Percentiles rank a stretch among this genome's conserved stretches.
Evolutionary conservation across 1,140 invertebrate genomes (phyloP).

Genomic region (Philotrypesis tridentata): DNA sequence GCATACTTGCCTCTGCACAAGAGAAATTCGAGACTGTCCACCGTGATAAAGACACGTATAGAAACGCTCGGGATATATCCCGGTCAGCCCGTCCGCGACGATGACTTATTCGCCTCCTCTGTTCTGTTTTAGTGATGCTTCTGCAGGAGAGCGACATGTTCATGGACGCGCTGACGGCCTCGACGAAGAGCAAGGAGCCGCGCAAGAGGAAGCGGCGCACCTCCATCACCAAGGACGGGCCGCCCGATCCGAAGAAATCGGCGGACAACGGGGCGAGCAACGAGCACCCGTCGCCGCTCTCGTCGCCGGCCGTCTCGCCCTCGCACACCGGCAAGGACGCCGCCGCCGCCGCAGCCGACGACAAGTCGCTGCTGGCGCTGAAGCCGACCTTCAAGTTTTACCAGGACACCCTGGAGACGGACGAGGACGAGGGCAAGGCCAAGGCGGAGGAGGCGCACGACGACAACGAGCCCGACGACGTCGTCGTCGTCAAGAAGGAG

Average conservation of each 20-base stretch:
- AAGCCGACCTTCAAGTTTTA: conserved; percentile 84
- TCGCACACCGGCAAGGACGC: conserved; percentile 11
- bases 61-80: no score
- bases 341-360: conserved; percentile 62
- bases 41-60: no score
- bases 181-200: conserved; percentile 83
- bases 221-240: conserved; percentile 78
- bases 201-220: conserved; percentile 84
- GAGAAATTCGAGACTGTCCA: neutral
- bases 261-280: conserved; percentile 67
- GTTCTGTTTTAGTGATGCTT: conserved; percentile 78
- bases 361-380: conserved; percentile 74
- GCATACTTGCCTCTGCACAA: no score
- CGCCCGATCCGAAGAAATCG: conserved; percentile 74
- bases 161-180: conserved; percentile 90
- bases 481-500: conserved; percentile 59
- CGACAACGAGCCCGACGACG: conserved; percentile 55
- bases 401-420: conserved; percentile 89
- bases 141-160: conserved; percentile 93
- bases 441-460: conserved; percentile 57
- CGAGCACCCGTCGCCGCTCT: conserved; percentile 65
- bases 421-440: conserved; percentile 72
- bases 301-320: conserved; percentile 60
- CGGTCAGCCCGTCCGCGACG: no score
- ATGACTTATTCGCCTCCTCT: neutral